phyloP scores from a whole-genome alignment of 1,140 invertebrate genomes.

The Phocides pigmalion region DNA sequence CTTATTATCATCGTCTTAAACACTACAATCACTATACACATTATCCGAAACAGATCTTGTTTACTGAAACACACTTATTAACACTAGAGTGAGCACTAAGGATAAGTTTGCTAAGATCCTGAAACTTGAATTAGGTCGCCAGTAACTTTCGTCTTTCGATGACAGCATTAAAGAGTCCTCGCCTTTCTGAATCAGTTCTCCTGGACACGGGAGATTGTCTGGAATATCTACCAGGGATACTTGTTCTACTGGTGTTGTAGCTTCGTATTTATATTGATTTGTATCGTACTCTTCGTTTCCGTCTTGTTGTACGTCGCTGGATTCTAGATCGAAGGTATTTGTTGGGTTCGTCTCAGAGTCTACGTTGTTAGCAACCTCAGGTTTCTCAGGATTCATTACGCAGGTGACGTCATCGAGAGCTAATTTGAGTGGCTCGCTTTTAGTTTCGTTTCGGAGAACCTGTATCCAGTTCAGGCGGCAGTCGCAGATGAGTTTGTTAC shows the following conservation, averaged over 20 bases:
- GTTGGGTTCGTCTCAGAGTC: constrained; percentile 30
- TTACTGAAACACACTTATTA: constrained; percentile 40
- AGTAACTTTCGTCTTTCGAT: constrained; percentile 72
- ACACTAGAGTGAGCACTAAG: constrained; percentile 49
- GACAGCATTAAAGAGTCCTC: constrained; percentile 77
- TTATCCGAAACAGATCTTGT: not conserved
- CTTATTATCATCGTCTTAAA: too few relatives aligned
- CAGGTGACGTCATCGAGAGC: constrained; percentile 72
- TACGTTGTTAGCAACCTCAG: constrained; percentile 25
- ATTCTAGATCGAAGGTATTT: constrained; percentile 52
- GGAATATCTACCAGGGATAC: constrained; percentile 58
- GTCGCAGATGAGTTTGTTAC: constrained; percentile 90
- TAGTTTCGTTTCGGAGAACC: constrained; percentile 88
- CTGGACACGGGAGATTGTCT: constrained; percentile 59
- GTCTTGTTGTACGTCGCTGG: constrained; percentile 57
- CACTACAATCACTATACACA: constrained; percentile 15
- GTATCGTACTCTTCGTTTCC: constrained; percentile 53
- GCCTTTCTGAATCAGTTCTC: constrained; percentile 55
- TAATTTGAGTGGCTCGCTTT: constrained; percentile 83
- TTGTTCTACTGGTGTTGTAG: constrained; percentile 56
- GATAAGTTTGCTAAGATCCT: constrained; percentile 47
- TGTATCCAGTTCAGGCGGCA: constrained; percentile 91
- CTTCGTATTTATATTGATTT: constrained; percentile 56
- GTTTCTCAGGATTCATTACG: constrained; percentile 37
- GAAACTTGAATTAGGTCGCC: constrained; percentile 57